Conservation (phyloP, 92 coral and sea anemone genomes). For the Porites cylindrica region DNA sequence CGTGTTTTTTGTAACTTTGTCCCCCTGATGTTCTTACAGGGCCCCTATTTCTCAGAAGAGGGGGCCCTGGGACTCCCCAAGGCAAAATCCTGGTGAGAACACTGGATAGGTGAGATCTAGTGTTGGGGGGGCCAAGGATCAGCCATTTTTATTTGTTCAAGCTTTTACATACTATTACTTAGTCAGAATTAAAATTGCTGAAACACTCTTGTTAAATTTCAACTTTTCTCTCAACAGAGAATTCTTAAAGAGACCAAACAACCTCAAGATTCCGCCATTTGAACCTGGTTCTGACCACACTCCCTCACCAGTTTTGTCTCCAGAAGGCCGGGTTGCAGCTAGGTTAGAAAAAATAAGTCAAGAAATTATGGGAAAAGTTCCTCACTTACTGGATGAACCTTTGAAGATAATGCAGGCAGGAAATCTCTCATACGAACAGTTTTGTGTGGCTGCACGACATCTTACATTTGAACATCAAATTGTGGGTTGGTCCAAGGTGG, state of each 20-base stretch:
- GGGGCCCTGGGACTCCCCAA: too few species aligned
- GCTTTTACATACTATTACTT: too few species aligned
- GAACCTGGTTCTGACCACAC: conserved; percentile 32
- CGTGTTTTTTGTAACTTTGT: too few species aligned
- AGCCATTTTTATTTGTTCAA: too few species aligned
- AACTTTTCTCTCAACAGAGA: conserved; percentile 12
- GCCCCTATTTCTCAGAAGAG: too few species aligned
- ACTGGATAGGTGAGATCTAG: too few species aligned
- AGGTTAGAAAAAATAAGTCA: conserved; percentile 89
- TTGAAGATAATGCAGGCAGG: conserved; percentile 68
- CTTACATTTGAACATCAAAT: conserved; percentile 81
- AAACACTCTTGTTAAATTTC: too few species aligned
- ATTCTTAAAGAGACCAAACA: conserved; percentile 36
- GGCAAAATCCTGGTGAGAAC: too few species aligned
- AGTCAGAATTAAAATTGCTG: too few species aligned
- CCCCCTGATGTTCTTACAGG: too few species aligned
- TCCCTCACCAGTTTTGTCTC: conserved; percentile 94
- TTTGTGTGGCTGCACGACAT: conserved; percentile 84
- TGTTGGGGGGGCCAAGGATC: too few species aligned
- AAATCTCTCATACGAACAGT: conserved; percentile 83
- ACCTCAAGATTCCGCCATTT: conserved; percentile 56
- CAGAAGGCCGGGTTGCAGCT: conserved; percentile 96
- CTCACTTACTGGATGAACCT: conserved; percentile 88
- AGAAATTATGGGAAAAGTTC: conserved; percentile 85
- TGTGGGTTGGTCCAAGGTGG: conserved; percentile 98